These are phyloP conservation scores for Limanda limanda DNA, from an alignment of 2,113 vertebrate genomes.

Conservation along the genomic window DNA sequence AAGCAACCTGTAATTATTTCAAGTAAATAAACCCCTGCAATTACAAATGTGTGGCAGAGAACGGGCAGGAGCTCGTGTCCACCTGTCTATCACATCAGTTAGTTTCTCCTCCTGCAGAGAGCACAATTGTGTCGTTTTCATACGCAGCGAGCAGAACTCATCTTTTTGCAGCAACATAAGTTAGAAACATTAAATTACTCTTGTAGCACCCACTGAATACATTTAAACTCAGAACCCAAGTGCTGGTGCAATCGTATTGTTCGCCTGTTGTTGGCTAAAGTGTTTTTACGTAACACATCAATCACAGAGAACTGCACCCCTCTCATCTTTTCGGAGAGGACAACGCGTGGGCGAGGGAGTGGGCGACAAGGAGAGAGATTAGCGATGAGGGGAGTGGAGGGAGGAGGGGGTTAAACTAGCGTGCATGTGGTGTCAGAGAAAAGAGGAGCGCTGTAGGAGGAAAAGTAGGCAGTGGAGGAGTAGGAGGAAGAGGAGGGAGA, in stretches of 20 bases:
- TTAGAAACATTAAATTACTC: constrained; percentile 20
- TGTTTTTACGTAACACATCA: constrained; percentile 74
- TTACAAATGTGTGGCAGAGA: constrained; percentile 3
- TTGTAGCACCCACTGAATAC: constrained; percentile 23
- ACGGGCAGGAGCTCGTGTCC: neutral
- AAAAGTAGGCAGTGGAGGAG: constrained; percentile 62
- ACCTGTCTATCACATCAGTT: neutral
- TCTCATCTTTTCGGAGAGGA: constrained; percentile 75
- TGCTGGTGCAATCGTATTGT: constrained; percentile 27
- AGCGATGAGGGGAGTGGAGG: constrained; percentile 55
- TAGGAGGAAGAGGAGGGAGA: constrained; percentile 55
- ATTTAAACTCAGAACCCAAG: constrained; percentile 37
- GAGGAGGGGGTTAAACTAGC: constrained; percentile 60
- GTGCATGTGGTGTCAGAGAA: constrained; percentile 63
- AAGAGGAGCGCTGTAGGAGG: constrained; percentile 59
- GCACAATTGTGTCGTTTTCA: constrained; percentile 2
- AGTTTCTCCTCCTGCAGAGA: neutral
- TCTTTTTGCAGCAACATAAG: constrained; percentile 1
- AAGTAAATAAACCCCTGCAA: constrained; percentile 53
- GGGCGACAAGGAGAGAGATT: constrained; percentile 75
- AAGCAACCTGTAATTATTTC: constrained; percentile 60
- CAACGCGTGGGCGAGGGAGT: constrained; percentile 76
- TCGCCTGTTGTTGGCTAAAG: constrained; percentile 52
- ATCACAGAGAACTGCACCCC: constrained; percentile 63
- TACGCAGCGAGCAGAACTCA: neutral